Percentiles rank a stretch among this genome's conserved stretches.
Conservation (phyloP, 2,888 invertebrate genomes). For the Sinelater perroti region DNA sequence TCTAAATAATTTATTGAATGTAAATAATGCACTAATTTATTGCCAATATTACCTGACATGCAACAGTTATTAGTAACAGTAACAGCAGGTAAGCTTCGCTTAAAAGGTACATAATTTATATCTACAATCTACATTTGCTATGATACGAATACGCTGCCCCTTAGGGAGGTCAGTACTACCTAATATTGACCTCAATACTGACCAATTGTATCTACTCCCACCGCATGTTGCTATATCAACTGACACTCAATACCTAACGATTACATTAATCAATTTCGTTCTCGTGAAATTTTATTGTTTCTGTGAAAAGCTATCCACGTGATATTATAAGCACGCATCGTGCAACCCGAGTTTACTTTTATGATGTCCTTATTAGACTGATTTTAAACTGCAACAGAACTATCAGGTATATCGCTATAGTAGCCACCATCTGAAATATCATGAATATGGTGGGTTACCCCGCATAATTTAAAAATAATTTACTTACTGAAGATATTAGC, state of each 20-base stretch:
- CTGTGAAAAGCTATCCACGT: too few relatives aligned
- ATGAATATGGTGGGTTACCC: too few relatives aligned
- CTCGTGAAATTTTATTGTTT: too few relatives aligned
- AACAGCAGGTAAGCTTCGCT: neutral
- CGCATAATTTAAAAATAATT: neutral
- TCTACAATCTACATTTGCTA: constrained; percentile 1
- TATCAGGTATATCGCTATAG: constrained; percentile 72
- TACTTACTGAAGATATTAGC: constrained; percentile 70
- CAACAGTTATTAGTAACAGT: neutral
- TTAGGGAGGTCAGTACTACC: neutral
- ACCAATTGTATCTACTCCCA: constrained; percentile 17
- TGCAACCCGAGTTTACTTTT: too few relatives aligned
- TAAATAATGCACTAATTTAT: neutral
- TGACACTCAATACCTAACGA: constrained; percentile 25
- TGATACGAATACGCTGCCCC: neutral
- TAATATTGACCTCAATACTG: constrained; percentile 29
- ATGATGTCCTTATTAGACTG: constrained; percentile 48
- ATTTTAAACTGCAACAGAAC: constrained; percentile 75
- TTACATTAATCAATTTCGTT: constrained; percentile 28
- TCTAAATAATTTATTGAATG: constrained; percentile 9
- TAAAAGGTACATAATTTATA: constrained; percentile 2
- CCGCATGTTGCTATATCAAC: constrained; percentile 36
- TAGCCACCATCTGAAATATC: constrained; percentile 67
- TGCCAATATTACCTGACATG: constrained; percentile 11
- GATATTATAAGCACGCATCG: too few relatives aligned